phyloP scores from a whole-genome alignment of 53 echinoderm and acorn worm species.

The Holothuria leucospilota region DNA sequence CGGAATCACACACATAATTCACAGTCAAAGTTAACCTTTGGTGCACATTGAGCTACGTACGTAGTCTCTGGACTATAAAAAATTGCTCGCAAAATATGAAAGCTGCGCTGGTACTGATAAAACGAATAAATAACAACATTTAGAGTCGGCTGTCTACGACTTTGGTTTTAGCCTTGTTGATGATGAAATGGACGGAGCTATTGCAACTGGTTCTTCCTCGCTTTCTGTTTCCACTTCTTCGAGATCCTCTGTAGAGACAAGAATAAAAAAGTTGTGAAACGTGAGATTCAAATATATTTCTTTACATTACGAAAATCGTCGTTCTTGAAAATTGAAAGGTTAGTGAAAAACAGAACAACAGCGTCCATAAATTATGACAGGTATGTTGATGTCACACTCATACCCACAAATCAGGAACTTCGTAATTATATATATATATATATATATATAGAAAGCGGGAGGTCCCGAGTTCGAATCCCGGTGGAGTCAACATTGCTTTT shows the following conservation, averaged over 20 bases:
- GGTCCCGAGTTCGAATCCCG: too few species aligned
- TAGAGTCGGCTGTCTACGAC: constrained; percentile 33
- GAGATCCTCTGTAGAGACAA: background rate
- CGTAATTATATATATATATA: too few species aligned
- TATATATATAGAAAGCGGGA: too few species aligned
- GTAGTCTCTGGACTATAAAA: background rate
- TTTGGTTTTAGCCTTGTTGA: constrained; percentile 26
- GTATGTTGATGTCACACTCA: too few species aligned
- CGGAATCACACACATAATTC: constrained; percentile 39
- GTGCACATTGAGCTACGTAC: constrained; percentile 16
- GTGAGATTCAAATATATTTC: too few species aligned
- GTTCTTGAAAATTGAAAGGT: too few species aligned
- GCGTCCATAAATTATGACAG: too few species aligned
- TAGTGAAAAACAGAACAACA: too few species aligned
- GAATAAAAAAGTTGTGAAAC: background rate
- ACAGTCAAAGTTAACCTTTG: constrained; percentile 28
- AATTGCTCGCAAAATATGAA: constrained; percentile 29
- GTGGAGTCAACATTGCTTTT: too few species aligned
- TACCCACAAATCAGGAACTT: too few species aligned
- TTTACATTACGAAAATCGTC: too few species aligned
- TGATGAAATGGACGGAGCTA: constrained; percentile 13
- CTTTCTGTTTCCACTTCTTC: background rate
- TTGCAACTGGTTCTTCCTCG: background rate
- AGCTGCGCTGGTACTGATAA: constrained; percentile 45
- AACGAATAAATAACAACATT: constrained; percentile 26